Base-by-base conservation (phyloP, 2,113 vertebrate genomes). In the Ailurus styani region DNA sequence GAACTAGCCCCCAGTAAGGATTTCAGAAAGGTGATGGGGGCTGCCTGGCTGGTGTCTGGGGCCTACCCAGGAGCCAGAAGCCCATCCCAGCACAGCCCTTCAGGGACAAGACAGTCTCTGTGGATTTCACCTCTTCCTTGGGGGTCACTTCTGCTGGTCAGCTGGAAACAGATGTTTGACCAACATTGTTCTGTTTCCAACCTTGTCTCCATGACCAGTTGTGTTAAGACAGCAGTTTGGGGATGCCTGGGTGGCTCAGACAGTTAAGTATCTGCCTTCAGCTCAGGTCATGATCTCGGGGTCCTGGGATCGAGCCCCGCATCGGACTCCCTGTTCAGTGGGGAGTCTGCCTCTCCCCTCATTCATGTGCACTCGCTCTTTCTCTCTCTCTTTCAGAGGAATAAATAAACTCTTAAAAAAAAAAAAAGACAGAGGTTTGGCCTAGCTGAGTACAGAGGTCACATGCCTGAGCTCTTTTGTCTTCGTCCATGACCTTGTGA, bases 31-130 rank as follows among this genome's bases (percentile, higher is more conserved):
- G 45, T 20, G 31, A 34, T 3, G 3, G 78, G 78, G n/a, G 11
- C 47, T 15, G 9, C 7, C n/a, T 9, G 57, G 29, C 3, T 0
- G 0, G 7, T 2, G 8, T 34, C 25, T 1, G 5, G 27, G 81
- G 17, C 42, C 54, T 5, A n/a, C 9, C 77, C 34, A 17, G 72
- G 72, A 40, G 27, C 54, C 62, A 12, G 25, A 60, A 62, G 15
- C 11, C 40, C 1, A 3, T 0, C 50, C 40, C 0, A 6, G 1
- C 17, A 15, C n/a, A 11, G 1, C 54, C 57, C 42, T 66, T 42
- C 29, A 25, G 87, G 52, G 17, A 0, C 6, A 6, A 13, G 57
- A n/a, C 15, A 9, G 23, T 37, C 45, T 64, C 75, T 25, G 15
- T 40, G 68, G 14, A 18, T 13, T 55, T 42, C 3, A 27, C 62